A percentile compares a stretch with the other conserved stretches of the same genome.
These are phyloP conservation scores for Acanthaster planci DNA, from an alignment of 35 echinoderm and acorn worm genomes.

Conservation along the genomic window DNA sequence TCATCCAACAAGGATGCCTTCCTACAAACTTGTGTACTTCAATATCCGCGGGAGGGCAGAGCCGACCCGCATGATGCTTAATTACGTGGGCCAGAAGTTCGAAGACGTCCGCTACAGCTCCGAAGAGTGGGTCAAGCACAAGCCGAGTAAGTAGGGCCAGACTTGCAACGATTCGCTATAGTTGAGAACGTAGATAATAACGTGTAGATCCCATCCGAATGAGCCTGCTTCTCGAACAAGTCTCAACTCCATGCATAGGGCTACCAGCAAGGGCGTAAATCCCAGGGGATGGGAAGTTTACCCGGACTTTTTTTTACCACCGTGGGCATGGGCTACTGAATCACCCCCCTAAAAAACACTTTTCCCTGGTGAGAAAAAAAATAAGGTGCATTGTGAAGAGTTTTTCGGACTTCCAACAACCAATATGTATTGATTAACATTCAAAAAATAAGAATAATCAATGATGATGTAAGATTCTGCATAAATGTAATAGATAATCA, in stretches of 20 bases:
- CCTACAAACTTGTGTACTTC: conserved; percentile 37
- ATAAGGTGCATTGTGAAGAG: too few relatives aligned
- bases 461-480: too few relatives aligned
- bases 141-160: not conserved
- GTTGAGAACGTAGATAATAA: not conserved
- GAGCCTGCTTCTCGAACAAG: not conserved
- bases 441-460: too few relatives aligned
- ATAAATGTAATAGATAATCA: too few relatives aligned
- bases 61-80: conserved; percentile 6
- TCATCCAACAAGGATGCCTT: too few relatives aligned
- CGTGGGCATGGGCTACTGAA: too few relatives aligned
- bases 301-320: not conserved
- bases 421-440: too few relatives aligned
- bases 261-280: not conserved
- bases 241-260: not conserved
- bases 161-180: not conserved
- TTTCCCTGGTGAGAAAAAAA: too few relatives aligned
- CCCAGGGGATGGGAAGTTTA: not conserved
- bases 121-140: not conserved
- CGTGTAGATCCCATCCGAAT: not conserved
- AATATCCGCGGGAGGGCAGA: conserved; percentile 32
- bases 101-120: conserved; percentile 33
- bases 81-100: conserved; percentile 19
- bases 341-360: too few relatives aligned
- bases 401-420: too few relatives aligned